Percentiles rank a stretch among this genome's conserved stretches.
phyloP scores from a whole-genome alignment of 2,797 vertebrate species.

The Oryzias dopingdopingensis region DNA sequence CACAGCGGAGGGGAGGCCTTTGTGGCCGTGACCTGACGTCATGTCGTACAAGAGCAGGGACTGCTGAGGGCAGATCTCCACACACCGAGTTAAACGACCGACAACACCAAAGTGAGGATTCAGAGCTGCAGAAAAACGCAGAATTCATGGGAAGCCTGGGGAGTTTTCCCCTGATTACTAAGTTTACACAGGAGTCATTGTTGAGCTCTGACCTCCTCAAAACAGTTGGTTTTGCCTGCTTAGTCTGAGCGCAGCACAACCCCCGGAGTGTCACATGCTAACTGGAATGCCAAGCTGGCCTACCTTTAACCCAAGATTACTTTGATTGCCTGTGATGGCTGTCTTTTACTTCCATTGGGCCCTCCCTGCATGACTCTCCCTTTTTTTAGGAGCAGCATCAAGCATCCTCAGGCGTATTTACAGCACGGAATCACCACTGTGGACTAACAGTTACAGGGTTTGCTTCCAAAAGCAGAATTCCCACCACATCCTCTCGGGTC shows the following conservation, averaged over 20 bases:
- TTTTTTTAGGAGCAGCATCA: conserved; percentile 15
- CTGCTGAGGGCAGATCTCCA: conserved; percentile 13
- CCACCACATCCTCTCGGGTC: too few relatives aligned
- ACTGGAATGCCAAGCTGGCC: conserved; percentile 77
- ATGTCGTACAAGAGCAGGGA: conserved; percentile 37
- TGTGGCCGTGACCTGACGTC: conserved; percentile 69
- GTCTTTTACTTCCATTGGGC: conserved; percentile 66
- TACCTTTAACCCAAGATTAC: conserved; percentile 78
- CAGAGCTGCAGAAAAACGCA: neutral
- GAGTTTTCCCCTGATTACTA: conserved; percentile 73
- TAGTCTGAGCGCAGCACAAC: conserved; percentile 67
- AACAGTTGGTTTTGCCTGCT: conserved; percentile 67
- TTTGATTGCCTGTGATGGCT: conserved; percentile 75
- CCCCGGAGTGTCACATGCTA: conserved; percentile 69
- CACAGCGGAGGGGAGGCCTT: conserved; percentile 74
- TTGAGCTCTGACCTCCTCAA: conserved; percentile 75
- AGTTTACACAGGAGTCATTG: conserved; percentile 81
- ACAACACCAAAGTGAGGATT: neutral
- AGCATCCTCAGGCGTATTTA: neutral
- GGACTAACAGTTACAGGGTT: too few relatives aligned
- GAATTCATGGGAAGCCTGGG: conserved; percentile 20
- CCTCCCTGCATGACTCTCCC: conserved; percentile 49
- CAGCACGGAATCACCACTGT: too few relatives aligned
- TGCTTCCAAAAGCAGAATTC: too few relatives aligned
- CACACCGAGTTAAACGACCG: neutral